Percentiles rank a stretch among this genome's conserved stretches.
Conservation (phyloP, 2,888 invertebrate species). For the Corbicula japonica region DNA sequence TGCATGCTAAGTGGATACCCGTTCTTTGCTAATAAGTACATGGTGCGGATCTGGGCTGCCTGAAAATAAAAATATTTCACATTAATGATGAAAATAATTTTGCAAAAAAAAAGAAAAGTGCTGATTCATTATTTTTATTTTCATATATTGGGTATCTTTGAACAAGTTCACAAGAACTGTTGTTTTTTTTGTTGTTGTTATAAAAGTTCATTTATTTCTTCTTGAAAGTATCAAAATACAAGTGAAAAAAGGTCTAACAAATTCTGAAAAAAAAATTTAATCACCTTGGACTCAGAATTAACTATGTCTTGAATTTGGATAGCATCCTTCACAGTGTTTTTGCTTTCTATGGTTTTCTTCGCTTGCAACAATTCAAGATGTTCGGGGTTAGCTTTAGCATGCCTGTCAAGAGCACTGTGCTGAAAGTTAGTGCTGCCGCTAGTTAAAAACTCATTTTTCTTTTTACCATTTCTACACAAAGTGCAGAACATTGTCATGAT, state of each 20-base stretch:
- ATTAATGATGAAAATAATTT: not conserved
- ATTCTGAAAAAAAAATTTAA: not conserved
- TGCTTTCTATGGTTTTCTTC: not conserved
- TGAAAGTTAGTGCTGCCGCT: slow-evolving; percentile 35
- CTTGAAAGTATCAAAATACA: not conserved
- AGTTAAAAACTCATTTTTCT: slow-evolving; percentile 29
- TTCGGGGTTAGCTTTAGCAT: slow-evolving; percentile 26
- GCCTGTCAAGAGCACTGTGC: slow-evolving; percentile 36
- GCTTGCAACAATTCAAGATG: slow-evolving; percentile 22
- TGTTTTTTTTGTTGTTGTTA: not conserved
- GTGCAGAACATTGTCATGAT: slow-evolving; percentile 13
- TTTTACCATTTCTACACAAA: slow-evolving; percentile 27
- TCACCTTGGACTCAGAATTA: slow-evolving; percentile 10
- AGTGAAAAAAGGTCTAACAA: not conserved
- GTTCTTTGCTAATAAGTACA: slow-evolving; percentile 22
- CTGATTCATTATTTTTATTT: not conserved
- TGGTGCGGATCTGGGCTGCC: slow-evolving; percentile 24
- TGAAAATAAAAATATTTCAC: slow-evolving; percentile 16
- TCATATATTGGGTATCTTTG: not conserved
- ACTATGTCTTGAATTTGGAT: not conserved
- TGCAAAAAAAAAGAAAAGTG: not conserved
- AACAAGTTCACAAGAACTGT: not conserved
- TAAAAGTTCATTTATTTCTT: not conserved
- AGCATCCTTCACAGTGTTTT: slow-evolving; percentile 8
- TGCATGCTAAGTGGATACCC: not conserved